Evolutionary conservation across 2,797 vertebrate species (phyloP).

Genomic region (Calcarius lapponicus): DNA sequence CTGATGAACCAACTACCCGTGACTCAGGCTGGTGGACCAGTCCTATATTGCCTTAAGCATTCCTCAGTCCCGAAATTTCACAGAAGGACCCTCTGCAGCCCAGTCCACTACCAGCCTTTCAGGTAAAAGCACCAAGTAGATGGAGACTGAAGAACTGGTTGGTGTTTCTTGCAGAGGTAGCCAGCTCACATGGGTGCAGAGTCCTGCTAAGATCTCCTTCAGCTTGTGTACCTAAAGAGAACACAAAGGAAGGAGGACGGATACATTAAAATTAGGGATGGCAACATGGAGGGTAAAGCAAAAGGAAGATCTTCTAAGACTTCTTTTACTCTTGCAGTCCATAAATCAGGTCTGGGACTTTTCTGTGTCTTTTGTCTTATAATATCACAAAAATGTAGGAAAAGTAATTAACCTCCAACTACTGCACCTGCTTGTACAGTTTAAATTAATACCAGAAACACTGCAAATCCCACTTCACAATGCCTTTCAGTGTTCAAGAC

Average conservation of each 20-base stretch:
- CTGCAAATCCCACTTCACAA: conserved; percentile 90
- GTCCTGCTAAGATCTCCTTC: not conserved
- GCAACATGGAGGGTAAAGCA: not conserved
- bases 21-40: not conserved
- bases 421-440: conserved; percentile 89
- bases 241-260: not conserved
- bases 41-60: accelerated
- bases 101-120: not conserved
- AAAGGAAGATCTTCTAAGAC: not conserved
- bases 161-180: not conserved
- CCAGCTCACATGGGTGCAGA: accelerated
- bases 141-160: not conserved
- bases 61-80: not conserved
- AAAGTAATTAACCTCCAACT: conserved; percentile 80
- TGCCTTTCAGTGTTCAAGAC: conserved; percentile 79
- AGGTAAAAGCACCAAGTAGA: not conserved
- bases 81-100: not conserved
- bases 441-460: conserved; percentile 90
- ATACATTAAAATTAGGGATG: not conserved
- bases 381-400: conserved; percentile 74
- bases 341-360: not conserved
- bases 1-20: not conserved
- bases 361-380: conserved; percentile 62
- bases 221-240: not conserved
- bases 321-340: not conserved